Base-by-base conservation (phyloP, 2,113 vertebrate genomes). In the Xenopus borealis region DNA sequence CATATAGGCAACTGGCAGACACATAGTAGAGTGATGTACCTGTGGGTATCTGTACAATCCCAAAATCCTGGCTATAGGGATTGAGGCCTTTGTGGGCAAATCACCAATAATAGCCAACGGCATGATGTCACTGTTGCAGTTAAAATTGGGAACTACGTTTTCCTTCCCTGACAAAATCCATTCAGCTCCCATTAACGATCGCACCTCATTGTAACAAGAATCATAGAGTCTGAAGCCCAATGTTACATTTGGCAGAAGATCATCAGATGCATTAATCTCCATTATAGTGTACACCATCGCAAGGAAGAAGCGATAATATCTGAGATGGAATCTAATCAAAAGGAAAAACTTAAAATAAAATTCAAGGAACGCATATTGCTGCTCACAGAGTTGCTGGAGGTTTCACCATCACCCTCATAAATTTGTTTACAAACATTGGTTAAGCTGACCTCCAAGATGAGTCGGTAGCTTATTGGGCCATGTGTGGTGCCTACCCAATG, bases 41-140 rank as follows among this genome's bases (percentile, higher is more conserved):
- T 76, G 73, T 33, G 73, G 73, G 69, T 62, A 76, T 62, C 45
- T 76, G 58, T 76, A 69, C 4, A 76, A n/a, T 47, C 73, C 73
- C 16, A 76, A 57, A 11, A 76, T 66, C 30, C 72, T 65, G 13
- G 72, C 72, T 14, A 73, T 46, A 58, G 72, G 65, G 12, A 76
- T 62, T 13, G 73, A 69, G 3, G 73, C 27, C 27, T 68, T 69
- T 3, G 67, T 63, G 14, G 66, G 20, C 27, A 53, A 53, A 40
- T 76, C 73, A 12, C 66, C 67, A 40, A 76, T 18, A 14, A 76
- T 44, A 17, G 73, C 73, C 30, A 18, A 18, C 44, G 67, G 67
- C 30, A 62, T 68, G 4, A 27, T 62, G 5, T 50, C 23, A 9
- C 4, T 69, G 13, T 69, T 17, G 45, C 73, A 76, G 23, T 55